Conservation (phyloP, 1,140 invertebrate species). For the Sitobion miscanthi region DNA sequence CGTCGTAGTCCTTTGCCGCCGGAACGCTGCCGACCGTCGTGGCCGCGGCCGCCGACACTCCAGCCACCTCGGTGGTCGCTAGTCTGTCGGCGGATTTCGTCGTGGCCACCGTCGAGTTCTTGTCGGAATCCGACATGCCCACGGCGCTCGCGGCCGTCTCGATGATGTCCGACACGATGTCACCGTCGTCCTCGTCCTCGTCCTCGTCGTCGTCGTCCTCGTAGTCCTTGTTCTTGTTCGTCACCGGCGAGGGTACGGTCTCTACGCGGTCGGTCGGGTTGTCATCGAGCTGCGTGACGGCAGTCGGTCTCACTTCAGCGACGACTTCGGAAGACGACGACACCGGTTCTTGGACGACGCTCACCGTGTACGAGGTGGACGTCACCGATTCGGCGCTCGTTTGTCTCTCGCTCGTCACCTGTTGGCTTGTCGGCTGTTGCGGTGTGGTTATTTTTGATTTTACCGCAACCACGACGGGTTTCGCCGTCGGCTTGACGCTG, state of each 20-base stretch:
- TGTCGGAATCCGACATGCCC: slow-evolving; percentile 57
- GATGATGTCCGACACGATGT: slow-evolving; percentile 59
- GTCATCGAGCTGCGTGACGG: slow-evolving; percentile 40
- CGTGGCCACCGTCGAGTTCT: slow-evolving; percentile 35
- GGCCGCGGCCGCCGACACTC: neutral
- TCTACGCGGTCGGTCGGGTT: slow-evolving; percentile 58
- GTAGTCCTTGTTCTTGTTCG: slow-evolving; percentile 38
- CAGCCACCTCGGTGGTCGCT: neutral
- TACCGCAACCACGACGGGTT: slow-evolving; percentile 29
- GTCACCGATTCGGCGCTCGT: slow-evolving; percentile 57
- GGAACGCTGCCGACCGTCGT: slow-evolving; percentile 21
- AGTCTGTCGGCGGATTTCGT: neutral
- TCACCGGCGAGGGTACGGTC: slow-evolving; percentile 58
- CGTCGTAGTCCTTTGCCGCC: slow-evolving; percentile 40
- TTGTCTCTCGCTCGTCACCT: slow-evolving; percentile 17
- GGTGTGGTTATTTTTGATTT: slow-evolving; percentile 36
- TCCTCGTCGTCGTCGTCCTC: slow-evolving; percentile 60
- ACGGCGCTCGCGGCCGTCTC: slow-evolving; percentile 59
- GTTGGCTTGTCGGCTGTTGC: neutral
- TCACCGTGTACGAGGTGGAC: slow-evolving; percentile 59
- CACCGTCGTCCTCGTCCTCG: slow-evolving; percentile 61
- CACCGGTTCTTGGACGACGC: slow-evolving; percentile 56
- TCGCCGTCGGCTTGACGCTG: neutral
- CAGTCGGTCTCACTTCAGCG: neutral
- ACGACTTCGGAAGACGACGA: neutral